Percentiles rank a stretch among this genome's conserved stretches.
Evolutionary conservation across 1,140 invertebrate genomes (phyloP).

Genomic region (Aradophagus sp.): DNA sequence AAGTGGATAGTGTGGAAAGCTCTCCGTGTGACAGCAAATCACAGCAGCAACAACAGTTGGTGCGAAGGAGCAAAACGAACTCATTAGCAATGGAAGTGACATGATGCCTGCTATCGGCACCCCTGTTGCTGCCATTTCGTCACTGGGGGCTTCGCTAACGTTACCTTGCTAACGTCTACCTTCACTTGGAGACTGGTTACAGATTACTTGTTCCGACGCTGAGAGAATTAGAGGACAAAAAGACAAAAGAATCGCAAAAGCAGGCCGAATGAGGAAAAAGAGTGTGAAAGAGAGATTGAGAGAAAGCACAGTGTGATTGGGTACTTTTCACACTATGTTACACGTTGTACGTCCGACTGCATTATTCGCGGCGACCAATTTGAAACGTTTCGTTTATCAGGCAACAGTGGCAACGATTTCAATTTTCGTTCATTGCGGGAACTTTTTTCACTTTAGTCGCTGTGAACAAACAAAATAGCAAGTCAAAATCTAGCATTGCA

Average conservation of each 20-base stretch:
- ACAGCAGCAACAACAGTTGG: slow-evolving; percentile 64
- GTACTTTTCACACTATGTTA: slow-evolving; percentile 42
- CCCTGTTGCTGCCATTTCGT: slow-evolving; percentile 70
- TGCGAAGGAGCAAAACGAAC: slow-evolving; percentile 72
- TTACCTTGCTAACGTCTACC: slow-evolving; percentile 66
- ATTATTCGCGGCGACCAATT: slow-evolving; percentile 4
- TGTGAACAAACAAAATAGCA: slow-evolving; percentile 14
- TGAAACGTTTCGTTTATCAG: neutral
- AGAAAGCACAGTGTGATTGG: slow-evolving; percentile 48
- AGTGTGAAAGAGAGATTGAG: neutral
- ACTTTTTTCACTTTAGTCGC: slow-evolving; percentile 17
- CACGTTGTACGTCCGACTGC: slow-evolving; percentile 13
- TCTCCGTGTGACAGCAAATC: slow-evolving; percentile 68
- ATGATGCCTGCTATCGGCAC: slow-evolving; percentile 74
- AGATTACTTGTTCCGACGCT: slow-evolving; percentile 58
- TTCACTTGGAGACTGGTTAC: slow-evolving; percentile 58
- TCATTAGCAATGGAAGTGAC: slow-evolving; percentile 74
- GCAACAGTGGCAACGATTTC: slow-evolving; percentile 5
- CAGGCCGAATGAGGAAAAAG: neutral
- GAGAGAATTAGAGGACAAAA: slow-evolving; percentile 40
- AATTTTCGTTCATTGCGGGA: slow-evolving; percentile 4
- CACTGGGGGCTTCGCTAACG: slow-evolving; percentile 73
- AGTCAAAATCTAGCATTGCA: slow-evolving; percentile 31
- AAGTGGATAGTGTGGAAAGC: slow-evolving; percentile 69
- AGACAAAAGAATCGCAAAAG: slow-evolving; percentile 1